phyloP scores from a whole-genome alignment of 2,888 invertebrate species.

The Diarsia mendica region DNA sequence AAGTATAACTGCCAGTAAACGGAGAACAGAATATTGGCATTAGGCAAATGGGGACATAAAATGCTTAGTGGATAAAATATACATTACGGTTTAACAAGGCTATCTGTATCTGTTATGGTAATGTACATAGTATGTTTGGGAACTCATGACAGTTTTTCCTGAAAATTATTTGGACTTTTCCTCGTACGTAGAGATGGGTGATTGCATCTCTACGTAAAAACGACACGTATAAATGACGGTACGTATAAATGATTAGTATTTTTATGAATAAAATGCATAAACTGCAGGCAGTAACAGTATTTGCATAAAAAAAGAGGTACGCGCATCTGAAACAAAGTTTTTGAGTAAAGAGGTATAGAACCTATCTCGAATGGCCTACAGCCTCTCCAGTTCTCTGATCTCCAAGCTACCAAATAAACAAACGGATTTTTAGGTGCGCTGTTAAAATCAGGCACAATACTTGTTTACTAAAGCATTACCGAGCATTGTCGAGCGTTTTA shows the following conservation, averaged over 20 bases:
- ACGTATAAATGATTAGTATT: too few species aligned
- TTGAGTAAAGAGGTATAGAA: neutral
- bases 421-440: neutral
- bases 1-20: slow-evolving; percentile 68
- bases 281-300: neutral
- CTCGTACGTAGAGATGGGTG: neutral
- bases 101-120: neutral
- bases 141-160: slow-evolving; percentile 6
- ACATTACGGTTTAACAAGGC: slow-evolving; percentile 12
- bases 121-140: neutral
- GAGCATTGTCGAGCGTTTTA: too few species aligned
- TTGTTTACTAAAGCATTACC: slow-evolving; percentile 23
- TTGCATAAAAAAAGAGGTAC: neutral
- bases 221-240: too few species aligned
- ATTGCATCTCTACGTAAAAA: too few species aligned
- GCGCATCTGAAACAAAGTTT: neutral
- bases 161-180: slow-evolving; percentile 2
- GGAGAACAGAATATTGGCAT: slow-evolving; percentile 57
- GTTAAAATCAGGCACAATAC: slow-evolving; percentile 19
- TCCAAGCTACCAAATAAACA: slow-evolving; percentile 13
- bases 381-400: neutral
- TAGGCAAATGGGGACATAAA: slow-evolving; percentile 40
- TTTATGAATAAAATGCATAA: neutral
- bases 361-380: neutral
- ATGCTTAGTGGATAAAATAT: slow-evolving; percentile 19